Evolutionary conservation across 2,797 vertebrate genomes (phyloP).

Genomic region (Gadopsis bispinosus): DNA sequence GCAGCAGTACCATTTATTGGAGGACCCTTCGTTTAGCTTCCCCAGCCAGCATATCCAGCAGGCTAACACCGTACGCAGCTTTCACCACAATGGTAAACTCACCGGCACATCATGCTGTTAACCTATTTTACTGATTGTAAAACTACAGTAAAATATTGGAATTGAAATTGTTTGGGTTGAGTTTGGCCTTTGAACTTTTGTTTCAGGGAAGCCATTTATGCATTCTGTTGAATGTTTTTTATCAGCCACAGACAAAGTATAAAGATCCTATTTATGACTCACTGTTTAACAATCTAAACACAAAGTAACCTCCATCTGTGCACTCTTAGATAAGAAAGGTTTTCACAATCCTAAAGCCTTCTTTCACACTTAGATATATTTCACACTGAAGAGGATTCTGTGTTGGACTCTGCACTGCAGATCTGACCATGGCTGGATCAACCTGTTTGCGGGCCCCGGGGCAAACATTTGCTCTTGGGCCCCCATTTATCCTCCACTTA

Average conservation of each 20-base stretch:
- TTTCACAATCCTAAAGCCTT: conserved; percentile 22
- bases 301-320: conserved; percentile 16
- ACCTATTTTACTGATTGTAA: not conserved
- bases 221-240: conserved; percentile 17
- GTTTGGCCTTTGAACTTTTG: conserved; percentile 17
- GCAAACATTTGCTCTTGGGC: conserved; percentile 3
- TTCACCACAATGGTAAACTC: conserved; percentile 86
- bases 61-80: conserved; percentile 88
- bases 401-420: conserved; percentile 10
- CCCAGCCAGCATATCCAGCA: conserved; percentile 83
- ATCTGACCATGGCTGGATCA: conserved; percentile 2
- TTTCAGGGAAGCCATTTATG: conserved; percentile 3
- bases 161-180: not conserved
- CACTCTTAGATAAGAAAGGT: conserved; percentile 24
- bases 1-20: conserved; percentile 85
- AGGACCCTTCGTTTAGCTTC: conserved; percentile 83
- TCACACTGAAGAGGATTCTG: not conserved
- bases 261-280: conserved; percentile 34
- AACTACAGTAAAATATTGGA: not conserved
- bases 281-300: conserved; percentile 19
- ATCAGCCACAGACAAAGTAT: conserved; percentile 22
- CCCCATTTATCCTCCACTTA: not conserved
- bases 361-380: conserved; percentile 7
- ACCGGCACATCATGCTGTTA: not conserved
- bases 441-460: not conserved